Conservation (phyloP, 1,140 invertebrate genomes). For the Conus betulinus region DNA sequence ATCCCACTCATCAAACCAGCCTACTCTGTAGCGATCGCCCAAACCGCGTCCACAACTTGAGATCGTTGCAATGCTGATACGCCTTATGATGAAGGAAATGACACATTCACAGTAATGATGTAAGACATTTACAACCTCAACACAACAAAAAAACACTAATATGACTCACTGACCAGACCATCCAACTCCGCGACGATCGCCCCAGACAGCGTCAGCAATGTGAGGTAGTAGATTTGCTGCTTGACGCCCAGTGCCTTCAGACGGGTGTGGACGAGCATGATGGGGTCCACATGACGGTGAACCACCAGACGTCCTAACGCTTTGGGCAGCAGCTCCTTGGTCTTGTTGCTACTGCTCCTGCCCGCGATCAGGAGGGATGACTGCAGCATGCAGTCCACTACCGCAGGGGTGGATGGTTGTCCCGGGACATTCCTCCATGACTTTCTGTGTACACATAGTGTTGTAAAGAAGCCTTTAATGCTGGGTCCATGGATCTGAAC, state of each 20-base stretch:
- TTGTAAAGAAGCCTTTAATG: too few relatives aligned
- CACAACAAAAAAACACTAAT: too few relatives aligned
- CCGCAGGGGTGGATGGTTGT: constrained; percentile 58
- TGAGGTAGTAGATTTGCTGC: constrained; percentile 43
- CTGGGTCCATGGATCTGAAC: too few relatives aligned
- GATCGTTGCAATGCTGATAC: not conserved
- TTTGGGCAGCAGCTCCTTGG: constrained; percentile 33
- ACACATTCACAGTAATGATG: too few relatives aligned
- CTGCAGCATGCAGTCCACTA: constrained; percentile 57
- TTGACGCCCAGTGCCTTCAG: constrained; percentile 18
- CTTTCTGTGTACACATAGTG: not conserved
- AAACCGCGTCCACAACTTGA: too few relatives aligned
- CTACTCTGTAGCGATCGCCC: too few relatives aligned
- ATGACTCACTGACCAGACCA: too few relatives aligned
- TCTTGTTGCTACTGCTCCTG: not conserved
- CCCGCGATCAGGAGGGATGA: constrained; percentile 32
- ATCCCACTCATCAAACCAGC: too few relatives aligned
- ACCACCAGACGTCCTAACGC: constrained; percentile 27
- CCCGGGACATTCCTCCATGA: constrained; percentile 41
- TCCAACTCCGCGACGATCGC: constrained; percentile 52
- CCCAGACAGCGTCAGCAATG: constrained; percentile 47
- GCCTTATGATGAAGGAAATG: not conserved
- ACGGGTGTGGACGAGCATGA: constrained; percentile 38
- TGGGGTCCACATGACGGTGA: constrained; percentile 26
- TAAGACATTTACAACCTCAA: too few relatives aligned